Percentiles rank a stretch among this genome's conserved stretches.
These are phyloP conservation scores for Monochamus saltuarius DNA, from an alignment of 1,140 invertebrate genomes.

Conservation along the genomic window DNA sequence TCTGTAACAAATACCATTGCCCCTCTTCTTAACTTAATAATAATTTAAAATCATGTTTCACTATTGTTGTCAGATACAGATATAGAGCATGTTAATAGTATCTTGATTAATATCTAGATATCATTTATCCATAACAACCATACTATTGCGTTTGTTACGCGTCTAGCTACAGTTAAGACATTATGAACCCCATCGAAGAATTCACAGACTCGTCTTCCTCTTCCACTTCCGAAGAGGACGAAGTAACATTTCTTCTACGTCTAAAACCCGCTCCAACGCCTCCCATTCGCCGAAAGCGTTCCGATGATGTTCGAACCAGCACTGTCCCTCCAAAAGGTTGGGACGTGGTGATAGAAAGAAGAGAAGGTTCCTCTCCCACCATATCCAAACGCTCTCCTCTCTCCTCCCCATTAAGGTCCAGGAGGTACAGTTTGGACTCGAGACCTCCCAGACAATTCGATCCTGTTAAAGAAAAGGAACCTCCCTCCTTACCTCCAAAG, in stretches of 20 bases:
- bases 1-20: too few relatives aligned
- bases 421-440: conserved; percentile 2
- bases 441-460: not conserved
- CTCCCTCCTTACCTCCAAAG: conserved; percentile 21
- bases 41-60: too few relatives aligned
- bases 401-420: not conserved
- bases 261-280: conserved; percentile 37
- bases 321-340: conserved; percentile 30
- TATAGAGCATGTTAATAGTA: too few relatives aligned
- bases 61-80: too few relatives aligned
- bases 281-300: conserved; percentile 26
- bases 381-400: not conserved
- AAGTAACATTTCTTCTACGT: conserved; percentile 35
- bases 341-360: conserved; percentile 36
- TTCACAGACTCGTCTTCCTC: not conserved
- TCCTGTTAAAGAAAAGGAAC: not conserved
- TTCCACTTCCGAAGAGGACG: conserved; percentile 28
- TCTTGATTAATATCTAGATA: too few relatives aligned
- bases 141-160: not conserved
- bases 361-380: conserved; percentile 13
- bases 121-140: too few relatives aligned
- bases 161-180: not conserved
- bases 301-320: not conserved
- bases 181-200: not conserved
- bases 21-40: too few relatives aligned